A percentile compares a stretch with the other conserved stretches of the same genome.
Evolutionary conservation across 2,797 vertebrate genomes (phyloP).

Genomic region (Notoglanidium macrostoma): DNA sequence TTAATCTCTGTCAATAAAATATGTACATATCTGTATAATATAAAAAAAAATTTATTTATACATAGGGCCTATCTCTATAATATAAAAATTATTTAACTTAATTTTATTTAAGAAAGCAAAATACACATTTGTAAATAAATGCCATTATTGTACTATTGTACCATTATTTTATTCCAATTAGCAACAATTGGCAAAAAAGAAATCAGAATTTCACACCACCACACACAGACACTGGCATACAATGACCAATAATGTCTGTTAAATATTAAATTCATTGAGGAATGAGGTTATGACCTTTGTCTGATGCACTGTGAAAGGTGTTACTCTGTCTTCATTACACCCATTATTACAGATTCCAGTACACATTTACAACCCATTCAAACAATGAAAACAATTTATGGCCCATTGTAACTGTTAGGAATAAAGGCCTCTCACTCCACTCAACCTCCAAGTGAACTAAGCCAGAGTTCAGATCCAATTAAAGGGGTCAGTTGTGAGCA

Average conservation of each 20-base stretch:
- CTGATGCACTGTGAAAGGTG: slow-evolving; percentile 37
- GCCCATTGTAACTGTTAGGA: slow-evolving; percentile 46
- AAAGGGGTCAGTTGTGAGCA: slow-evolving; percentile 48
- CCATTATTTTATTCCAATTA: neutral
- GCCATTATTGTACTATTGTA: too few relatives aligned
- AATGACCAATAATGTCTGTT: neutral
- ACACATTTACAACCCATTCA: slow-evolving; percentile 45
- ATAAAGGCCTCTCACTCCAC: slow-evolving; percentile 58
- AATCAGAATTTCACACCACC: neutral
- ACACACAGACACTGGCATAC: neutral
- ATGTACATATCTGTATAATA: neutral
- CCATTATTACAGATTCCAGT: slow-evolving; percentile 28
- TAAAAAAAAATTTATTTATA: too few relatives aligned
- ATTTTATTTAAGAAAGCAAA: neutral
- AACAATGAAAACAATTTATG: slow-evolving; percentile 48
- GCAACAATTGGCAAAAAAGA: neutral
- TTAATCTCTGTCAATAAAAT: neutral
- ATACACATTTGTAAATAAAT: neutral
- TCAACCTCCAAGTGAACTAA: slow-evolving; percentile 61
- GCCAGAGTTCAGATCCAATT: slow-evolving; percentile 49
- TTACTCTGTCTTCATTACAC: slow-evolving; percentile 44
- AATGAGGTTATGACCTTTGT: slow-evolving; percentile 42
- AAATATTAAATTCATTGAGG: slow-evolving; percentile 28
- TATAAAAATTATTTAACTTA: neutral
- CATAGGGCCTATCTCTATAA: too few relatives aligned